phyloP scores from a whole-genome alignment of 1,140 invertebrate species.

The Drosophila insularis region DNA sequence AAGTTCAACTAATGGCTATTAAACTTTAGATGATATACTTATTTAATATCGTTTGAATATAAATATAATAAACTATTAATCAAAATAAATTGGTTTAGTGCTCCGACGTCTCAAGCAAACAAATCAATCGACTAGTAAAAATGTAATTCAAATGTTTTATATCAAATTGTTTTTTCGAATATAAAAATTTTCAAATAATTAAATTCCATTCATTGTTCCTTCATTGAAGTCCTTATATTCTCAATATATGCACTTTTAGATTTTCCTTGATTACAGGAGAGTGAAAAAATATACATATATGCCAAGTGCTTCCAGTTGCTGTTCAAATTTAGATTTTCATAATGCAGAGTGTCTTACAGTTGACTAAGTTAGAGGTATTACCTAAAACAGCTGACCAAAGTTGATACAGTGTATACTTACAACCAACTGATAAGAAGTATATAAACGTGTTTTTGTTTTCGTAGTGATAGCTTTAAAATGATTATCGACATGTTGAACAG shows the following conservation, averaged over 20 bases:
- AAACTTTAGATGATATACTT: constrained; percentile 15
- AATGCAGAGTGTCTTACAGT: neutral
- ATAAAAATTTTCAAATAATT: too few relatives aligned
- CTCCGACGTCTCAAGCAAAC: too few relatives aligned
- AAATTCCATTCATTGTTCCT: too few relatives aligned
- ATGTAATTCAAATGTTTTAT: too few relatives aligned
- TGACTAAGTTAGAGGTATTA: too few relatives aligned
- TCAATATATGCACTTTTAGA: too few relatives aligned
- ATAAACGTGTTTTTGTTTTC: neutral
- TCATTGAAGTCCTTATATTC: too few relatives aligned
- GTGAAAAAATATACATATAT: too few relatives aligned
- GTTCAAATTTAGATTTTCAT: neutral
- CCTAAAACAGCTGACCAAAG: neutral
- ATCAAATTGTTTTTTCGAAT: too few relatives aligned
- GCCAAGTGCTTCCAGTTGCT: too few relatives aligned
- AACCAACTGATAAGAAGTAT: neutral
- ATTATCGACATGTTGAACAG: neutral
- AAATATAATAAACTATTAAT: neutral
- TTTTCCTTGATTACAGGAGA: too few relatives aligned
- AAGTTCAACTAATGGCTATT: constrained; percentile 34
- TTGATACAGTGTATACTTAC: neutral
- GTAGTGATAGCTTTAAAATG: neutral
- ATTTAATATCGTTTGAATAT: neutral
- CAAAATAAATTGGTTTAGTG: neutral
- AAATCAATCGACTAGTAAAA: too few relatives aligned